Percentiles rank a stretch among this genome's conserved stretches.
Evolutionary conservation across 2,113 vertebrate species (phyloP).

Genomic region (Dendropsophus ebraccatus): DNA sequence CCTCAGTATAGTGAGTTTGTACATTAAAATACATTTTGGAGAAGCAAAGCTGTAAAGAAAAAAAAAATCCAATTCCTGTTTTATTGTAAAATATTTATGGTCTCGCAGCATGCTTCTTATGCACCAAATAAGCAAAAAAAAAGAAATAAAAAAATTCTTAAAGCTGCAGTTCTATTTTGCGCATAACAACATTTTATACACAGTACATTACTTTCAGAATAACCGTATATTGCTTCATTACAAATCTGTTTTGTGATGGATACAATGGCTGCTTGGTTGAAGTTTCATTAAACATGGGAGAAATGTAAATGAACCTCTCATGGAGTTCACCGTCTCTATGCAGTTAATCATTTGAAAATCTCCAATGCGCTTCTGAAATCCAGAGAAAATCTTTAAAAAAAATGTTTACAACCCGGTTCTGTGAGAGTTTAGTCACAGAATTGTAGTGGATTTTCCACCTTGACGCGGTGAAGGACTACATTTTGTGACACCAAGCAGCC

Average conservation of each 20-base stretch:
- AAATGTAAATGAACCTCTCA: conserved; percentile 20
- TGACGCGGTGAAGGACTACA: not conserved
- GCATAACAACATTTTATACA: conserved; percentile 19
- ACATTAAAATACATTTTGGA: not conserved
- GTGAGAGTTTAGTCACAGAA: conserved; percentile 2
- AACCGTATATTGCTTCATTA: not conserved
- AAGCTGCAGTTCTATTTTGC: conserved; percentile 48
- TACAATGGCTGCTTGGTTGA: conserved; percentile 2
- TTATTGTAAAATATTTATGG: conserved; percentile 24
- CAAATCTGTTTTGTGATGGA: conserved; percentile 7
- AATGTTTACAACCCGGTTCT: conserved; percentile 37
- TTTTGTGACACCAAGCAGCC: conserved; percentile 16
- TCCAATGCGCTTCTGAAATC: conserved; percentile 17
- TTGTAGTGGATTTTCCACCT: not conserved
- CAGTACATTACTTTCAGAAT: conserved; percentile 10
- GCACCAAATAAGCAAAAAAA: not conserved
- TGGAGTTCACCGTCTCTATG: conserved; percentile 44
- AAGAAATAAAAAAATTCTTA: conserved; percentile 7
- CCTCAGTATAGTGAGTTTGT: not conserved
- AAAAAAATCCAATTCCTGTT: not conserved
- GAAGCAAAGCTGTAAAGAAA: conserved; percentile 22
- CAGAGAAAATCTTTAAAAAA: not conserved
- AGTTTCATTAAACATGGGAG: conserved; percentile 21
- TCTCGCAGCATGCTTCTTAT: conserved; percentile 35
- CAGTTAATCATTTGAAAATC: conserved; percentile 12